A percentile compares a stretch with the other conserved stretches of the same genome.
Evolutionary conservation across 2,888 invertebrate genomes (phyloP).

Genomic region (Spialia ferax): DNA sequence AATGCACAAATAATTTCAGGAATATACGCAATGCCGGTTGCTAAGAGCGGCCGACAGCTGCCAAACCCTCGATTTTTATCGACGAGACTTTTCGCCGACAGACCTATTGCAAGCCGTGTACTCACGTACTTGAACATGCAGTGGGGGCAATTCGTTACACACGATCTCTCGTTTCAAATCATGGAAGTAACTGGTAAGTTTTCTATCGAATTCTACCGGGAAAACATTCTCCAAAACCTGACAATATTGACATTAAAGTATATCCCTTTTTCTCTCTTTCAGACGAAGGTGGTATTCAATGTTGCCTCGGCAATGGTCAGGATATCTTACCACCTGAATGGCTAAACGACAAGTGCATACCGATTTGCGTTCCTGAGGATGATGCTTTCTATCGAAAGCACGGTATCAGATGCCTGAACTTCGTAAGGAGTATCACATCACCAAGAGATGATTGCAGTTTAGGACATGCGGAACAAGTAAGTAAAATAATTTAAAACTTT

Average conservation of each 20-base stretch:
- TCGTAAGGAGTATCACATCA: constrained; percentile 86
- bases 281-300: constrained; percentile 84
- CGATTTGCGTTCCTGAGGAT: constrained; percentile 84
- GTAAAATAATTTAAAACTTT: too few species aligned
- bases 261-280: constrained; percentile 9
- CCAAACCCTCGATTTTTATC: constrained; percentile 89
- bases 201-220: too few species aligned
- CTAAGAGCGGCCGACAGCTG: constrained; percentile 82
- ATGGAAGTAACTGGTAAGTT: constrained; percentile 85
- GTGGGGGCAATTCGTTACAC: constrained; percentile 91
- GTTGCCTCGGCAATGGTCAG: constrained; percentile 77
- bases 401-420: constrained; percentile 85
- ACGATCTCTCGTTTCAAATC: constrained; percentile 89
- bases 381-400: constrained; percentile 84
- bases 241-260: too few species aligned
- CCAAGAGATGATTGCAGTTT: constrained; percentile 84
- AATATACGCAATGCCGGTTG: constrained; percentile 83
- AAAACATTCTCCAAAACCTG: too few species aligned
- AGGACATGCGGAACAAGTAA: constrained; percentile 87
- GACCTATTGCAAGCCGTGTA: constrained; percentile 77
- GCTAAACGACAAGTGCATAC: constrained; percentile 87
- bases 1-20: constrained; percentile 52
- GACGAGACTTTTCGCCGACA: constrained; percentile 85
- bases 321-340: constrained; percentile 72
- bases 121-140: constrained; percentile 89